phyloP scores from a whole-genome alignment of 2,888 invertebrate species.

The Cheilosia soror region DNA sequence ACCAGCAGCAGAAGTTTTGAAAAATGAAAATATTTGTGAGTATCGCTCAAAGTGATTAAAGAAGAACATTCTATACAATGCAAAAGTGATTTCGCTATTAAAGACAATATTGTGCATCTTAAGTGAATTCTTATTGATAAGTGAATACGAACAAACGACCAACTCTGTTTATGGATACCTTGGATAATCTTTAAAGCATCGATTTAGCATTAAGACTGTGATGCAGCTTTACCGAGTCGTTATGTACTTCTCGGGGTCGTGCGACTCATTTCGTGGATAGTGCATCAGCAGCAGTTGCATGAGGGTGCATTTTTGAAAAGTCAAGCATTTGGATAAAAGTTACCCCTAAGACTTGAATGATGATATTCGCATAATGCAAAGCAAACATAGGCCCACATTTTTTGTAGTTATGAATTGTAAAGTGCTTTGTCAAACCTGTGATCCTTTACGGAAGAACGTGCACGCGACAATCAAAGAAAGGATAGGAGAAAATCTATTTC shows the following conservation, averaged over 20 bases:
- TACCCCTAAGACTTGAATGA: too few species aligned
- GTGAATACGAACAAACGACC: conserved; percentile 23
- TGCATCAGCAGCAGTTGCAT: not conserved
- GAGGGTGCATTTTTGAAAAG: too few species aligned
- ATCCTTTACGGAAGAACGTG: too few species aligned
- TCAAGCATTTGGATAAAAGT: too few species aligned
- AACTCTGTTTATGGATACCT: conserved; percentile 35
- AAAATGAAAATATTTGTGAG: conserved; percentile 86
- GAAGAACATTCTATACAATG: conserved; percentile 44
- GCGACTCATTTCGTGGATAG: not conserved
- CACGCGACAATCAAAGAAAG: too few species aligned
- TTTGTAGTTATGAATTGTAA: too few species aligned
- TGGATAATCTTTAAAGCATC: conserved; percentile 43
- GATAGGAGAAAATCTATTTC: too few species aligned
- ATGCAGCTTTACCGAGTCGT: conserved; percentile 10
- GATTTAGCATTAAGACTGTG: conserved; percentile 7
- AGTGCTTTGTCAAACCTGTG: too few species aligned
- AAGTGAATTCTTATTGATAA: conserved; percentile 44
- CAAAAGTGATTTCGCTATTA: conserved; percentile 54
- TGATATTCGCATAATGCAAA: too few species aligned
- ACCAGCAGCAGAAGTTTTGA: conserved; percentile 55
- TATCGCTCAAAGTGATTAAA: conserved; percentile 77
- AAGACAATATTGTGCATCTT: conserved; percentile 33
- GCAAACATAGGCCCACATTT: too few species aligned
- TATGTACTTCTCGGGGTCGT: not conserved